Percentiles rank a stretch among this genome's conserved stretches.
phyloP scores from a whole-genome alignment of 2,797 vertebrate species.

The Myotis findleyi region DNA sequence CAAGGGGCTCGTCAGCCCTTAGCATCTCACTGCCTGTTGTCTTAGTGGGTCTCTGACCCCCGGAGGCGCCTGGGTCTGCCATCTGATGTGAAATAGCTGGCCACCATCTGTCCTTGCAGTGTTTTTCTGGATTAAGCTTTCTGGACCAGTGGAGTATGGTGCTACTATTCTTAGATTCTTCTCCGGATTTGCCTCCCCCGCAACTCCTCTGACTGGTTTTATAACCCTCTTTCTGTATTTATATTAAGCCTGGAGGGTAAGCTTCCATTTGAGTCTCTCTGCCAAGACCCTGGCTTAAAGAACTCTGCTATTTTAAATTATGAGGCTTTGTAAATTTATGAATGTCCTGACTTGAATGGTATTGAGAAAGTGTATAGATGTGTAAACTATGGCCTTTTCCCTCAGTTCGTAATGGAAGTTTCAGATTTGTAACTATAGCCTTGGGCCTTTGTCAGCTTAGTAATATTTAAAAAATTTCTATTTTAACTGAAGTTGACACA shows the following conservation, averaged over 20 bases:
- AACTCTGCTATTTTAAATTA: not conserved
- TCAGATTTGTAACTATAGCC: not conserved
- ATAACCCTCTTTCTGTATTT: not conserved
- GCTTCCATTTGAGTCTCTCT: not conserved
- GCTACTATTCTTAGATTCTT: not conserved
- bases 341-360: not conserved
- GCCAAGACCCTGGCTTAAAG: not conserved
- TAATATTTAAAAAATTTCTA: not conserved
- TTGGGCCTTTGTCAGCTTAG: not conserved
- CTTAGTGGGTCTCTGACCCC: not conserved
- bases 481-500: not conserved
- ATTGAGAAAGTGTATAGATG: not conserved
- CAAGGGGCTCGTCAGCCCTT: not conserved
- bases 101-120: not conserved
- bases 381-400: not conserved
- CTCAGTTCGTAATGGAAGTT: not conserved
- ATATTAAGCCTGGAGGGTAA: not conserved
- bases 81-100: not conserved
- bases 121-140: conserved; percentile 33
- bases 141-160: not conserved
- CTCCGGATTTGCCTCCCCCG: not conserved
- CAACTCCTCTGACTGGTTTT: not conserved
- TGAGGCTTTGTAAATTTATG: not conserved
- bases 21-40: not conserved
- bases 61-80: not conserved